These are phyloP conservation scores for Drosophila busckii DNA, from an alignment of 1,140 invertebrate species.

Conservation along the genomic window DNA sequence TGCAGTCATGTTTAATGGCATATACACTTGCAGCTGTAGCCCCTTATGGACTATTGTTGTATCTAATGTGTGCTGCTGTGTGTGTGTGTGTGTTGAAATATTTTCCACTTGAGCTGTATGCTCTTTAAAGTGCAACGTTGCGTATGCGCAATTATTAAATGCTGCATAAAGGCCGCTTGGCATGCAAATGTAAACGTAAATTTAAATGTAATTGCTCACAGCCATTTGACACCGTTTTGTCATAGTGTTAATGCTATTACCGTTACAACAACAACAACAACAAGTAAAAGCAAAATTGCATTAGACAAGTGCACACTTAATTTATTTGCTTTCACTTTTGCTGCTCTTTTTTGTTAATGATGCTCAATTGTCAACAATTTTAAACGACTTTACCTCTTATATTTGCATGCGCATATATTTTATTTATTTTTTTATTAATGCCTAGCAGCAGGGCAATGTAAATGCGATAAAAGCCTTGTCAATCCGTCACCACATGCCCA, in stretches of 20 bases:
- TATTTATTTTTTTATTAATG: too few relatives aligned
- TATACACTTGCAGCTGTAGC: conserved; percentile 14
- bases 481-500: conserved; percentile 23
- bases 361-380: too few relatives aligned
- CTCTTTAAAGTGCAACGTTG: conserved; percentile 62
- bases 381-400: conserved; percentile 36
- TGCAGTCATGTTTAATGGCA: not conserved
- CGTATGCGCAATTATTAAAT: conserved; percentile 75
- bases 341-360: conserved; percentile 14
- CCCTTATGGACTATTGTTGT: conserved; percentile 18
- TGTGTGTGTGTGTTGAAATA: conserved; percentile 32
- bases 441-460: conserved; percentile 27
- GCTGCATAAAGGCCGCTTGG: conserved; percentile 53
- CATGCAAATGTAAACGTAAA: conserved; percentile 38
- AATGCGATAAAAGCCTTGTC: conserved; percentile 62
- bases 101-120: conserved; percentile 51
- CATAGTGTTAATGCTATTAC: conserved; percentile 42
- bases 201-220: conserved; percentile 58
- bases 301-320: too few relatives aligned
- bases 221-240: conserved; percentile 44
- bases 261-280: conserved; percentile 14
- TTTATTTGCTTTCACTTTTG: not conserved
- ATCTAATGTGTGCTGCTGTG: conserved; percentile 24
- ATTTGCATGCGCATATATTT: too few relatives aligned
- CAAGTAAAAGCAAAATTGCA: too few relatives aligned